phyloP scores from a whole-genome alignment of 1,140 invertebrate species.

The Heliconius hewitsoni region DNA sequence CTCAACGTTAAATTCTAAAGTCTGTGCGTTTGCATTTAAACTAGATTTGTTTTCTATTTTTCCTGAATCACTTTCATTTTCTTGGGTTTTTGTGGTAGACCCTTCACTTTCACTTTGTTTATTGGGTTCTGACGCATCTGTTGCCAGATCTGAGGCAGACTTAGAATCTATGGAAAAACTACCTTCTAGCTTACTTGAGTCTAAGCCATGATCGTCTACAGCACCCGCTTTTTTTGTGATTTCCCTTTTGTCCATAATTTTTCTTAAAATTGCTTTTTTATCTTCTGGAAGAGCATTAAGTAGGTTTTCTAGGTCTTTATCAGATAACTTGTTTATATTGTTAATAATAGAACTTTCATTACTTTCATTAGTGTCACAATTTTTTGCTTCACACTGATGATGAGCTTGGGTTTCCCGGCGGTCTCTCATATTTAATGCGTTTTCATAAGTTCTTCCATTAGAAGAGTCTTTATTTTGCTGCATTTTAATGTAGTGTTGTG shows the following conservation, averaged over 20 bases:
- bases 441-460: conserved; percentile 23
- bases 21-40: conserved; percentile 29
- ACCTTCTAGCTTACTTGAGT: conserved; percentile 60
- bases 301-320: conserved; percentile 65
- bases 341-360: conserved; percentile 63
- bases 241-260: conserved; percentile 73
- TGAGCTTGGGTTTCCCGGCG: conserved; percentile 49
- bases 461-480: conserved; percentile 22
- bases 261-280: conserved; percentile 64
- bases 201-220: conserved; percentile 58
- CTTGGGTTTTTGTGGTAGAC: conserved; percentile 41
- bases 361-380: conserved; percentile 6
- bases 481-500: conserved; percentile 20
- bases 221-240: conserved; percentile 73
- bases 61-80: conserved; percentile 38
- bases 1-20: conserved; percentile 23
- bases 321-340: conserved; percentile 67
- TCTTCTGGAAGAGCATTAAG: conserved; percentile 65
- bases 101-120: conserved; percentile 44
- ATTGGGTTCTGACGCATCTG: conserved; percentile 47
- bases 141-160: conserved; percentile 41
- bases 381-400: conserved; percentile 25
- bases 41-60: conserved; percentile 34
- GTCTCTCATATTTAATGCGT: conserved; percentile 41
- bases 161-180: conserved; percentile 37